phyloP scores from a whole-genome alignment of 2,797 vertebrate genomes.

The Pyrocephalus nanus region DNA sequence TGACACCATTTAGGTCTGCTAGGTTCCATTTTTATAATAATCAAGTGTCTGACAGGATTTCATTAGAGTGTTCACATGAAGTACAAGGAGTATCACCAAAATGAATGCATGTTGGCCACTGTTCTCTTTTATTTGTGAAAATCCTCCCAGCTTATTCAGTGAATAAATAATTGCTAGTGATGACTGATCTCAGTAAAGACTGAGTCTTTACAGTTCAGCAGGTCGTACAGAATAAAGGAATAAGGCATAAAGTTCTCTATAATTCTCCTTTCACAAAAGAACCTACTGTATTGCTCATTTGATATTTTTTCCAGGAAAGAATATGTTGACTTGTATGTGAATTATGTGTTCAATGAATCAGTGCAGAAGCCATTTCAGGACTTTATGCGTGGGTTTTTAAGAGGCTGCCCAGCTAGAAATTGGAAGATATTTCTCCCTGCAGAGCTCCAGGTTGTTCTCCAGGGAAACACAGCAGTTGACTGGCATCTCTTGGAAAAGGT shows the following conservation, averaged over 20 bases:
- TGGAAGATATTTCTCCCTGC: conserved; percentile 71
- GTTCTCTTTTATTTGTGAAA: background rate
- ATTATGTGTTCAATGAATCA: conserved; percentile 67
- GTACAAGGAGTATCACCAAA: background rate
- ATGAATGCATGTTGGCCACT: background rate
- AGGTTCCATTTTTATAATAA: background rate
- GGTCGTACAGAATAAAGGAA: background rate
- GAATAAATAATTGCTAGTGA: background rate
- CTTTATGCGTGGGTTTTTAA: conserved; percentile 65
- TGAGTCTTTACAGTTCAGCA: background rate
- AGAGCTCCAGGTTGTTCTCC: conserved; percentile 66
- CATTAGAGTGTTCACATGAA: background rate
- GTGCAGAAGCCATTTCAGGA: conserved; percentile 60
- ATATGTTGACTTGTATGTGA: conserved; percentile 75
- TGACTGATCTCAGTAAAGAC: background rate
- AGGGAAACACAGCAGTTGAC: conserved; percentile 42
- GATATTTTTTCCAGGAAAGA: conserved; percentile 64
- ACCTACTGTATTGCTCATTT: background rate
- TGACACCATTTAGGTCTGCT: background rate
- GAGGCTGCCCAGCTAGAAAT: conserved; percentile 42
- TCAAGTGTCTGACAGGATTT: background rate
- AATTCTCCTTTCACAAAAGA: background rate
- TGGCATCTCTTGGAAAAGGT: conserved; percentile 76
- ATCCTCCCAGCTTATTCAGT: background rate
- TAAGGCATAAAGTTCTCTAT: background rate